Percentiles rank a stretch among this genome's conserved stretches.
Evolutionary conservation across 2,113 vertebrate species (phyloP).

Genomic region (Austrofundulus limnaeus): DNA sequence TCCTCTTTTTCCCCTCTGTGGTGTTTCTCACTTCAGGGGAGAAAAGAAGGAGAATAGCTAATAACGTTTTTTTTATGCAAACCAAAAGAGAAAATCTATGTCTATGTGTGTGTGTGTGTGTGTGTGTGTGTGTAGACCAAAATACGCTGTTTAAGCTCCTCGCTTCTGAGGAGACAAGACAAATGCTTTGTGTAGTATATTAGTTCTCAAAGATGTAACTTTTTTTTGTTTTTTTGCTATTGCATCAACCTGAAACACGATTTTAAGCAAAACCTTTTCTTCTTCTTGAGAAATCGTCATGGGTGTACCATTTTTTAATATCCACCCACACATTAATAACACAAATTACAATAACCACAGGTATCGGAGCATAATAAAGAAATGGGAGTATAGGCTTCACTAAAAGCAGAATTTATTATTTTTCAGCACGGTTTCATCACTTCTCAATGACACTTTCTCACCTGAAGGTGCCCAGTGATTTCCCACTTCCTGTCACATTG

Average conservation of each 20-base stretch:
- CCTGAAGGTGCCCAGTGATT: conserved; percentile 57
- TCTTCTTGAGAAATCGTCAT: conserved; percentile 29
- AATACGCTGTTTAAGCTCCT: not conserved
- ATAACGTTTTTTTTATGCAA: conserved; percentile 34
- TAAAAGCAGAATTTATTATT: conserved; percentile 47
- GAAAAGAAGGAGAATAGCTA: conserved; percentile 14
- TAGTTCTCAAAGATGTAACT: conserved; percentile 13
- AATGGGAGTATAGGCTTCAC: conserved; percentile 24
- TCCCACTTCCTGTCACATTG: conserved; percentile 60
- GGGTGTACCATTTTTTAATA: conserved; percentile 28
- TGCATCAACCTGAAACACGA: conserved; percentile 20
- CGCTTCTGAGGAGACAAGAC: conserved; percentile 22
- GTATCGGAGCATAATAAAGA: conserved; percentile 44
- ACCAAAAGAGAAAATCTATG: conserved; percentile 8
- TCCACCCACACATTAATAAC: conserved; percentile 46
- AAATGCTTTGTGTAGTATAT: conserved; percentile 17
- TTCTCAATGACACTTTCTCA: conserved; percentile 56
- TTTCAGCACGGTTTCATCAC: conserved; percentile 32
- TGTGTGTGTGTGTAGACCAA: not conserved
- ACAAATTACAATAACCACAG: conserved; percentile 42
- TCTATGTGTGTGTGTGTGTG: not conserved
- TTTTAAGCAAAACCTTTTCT: conserved; percentile 7
- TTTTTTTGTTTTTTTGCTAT: conserved; percentile 11
- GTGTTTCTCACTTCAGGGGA: conserved; percentile 23
- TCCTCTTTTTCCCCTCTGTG: conserved; percentile 2